Conservation (phyloP, 2,888 invertebrate genomes). For the Epinotia demarniana region DNA sequence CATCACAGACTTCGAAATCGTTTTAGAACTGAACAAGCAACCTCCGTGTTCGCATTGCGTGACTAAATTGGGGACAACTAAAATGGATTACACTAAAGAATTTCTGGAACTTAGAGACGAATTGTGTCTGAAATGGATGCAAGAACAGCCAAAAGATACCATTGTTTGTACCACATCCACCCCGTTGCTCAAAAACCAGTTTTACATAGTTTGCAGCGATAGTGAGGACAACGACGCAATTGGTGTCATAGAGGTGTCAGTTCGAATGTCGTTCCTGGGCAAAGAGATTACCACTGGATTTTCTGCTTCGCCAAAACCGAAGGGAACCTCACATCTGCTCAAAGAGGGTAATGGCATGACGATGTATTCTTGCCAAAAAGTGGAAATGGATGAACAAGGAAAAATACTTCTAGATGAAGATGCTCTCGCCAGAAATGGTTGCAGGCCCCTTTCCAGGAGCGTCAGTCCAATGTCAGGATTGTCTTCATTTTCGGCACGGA, state of each 20-base stretch:
- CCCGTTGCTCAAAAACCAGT: conserved; percentile 73
- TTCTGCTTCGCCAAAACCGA: conserved; percentile 66
- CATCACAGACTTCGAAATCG: conserved; percentile 70
- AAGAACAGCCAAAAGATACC: conserved; percentile 73
- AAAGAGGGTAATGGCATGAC: conserved; percentile 77
- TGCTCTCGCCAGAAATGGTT: conserved; percentile 58
- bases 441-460: conserved; percentile 51
- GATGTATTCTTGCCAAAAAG: conserved; percentile 78
- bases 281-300: conserved; percentile 80
- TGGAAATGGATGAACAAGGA: conserved; percentile 79
- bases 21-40: conserved; percentile 70
- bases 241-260: conserved; percentile 74
- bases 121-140: conserved; percentile 72
- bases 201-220: conserved; percentile 70
- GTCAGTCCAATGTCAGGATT: conserved; percentile 62
- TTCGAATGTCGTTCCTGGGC: conserved; percentile 77
- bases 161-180: conserved; percentile 76
- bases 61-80: conserved; percentile 73
- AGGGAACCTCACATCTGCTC: conserved; percentile 64
- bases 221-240: conserved; percentile 67
- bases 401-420: conserved; percentile 77
- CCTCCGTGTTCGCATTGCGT: conserved; percentile 75
- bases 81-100: conserved; percentile 72
- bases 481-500: conserved; percentile 51
- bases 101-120: conserved; percentile 69